Evolutionary conservation across 1,140 invertebrate genomes (phyloP).

Genomic region (Philotrypesis tridentata): DNA sequence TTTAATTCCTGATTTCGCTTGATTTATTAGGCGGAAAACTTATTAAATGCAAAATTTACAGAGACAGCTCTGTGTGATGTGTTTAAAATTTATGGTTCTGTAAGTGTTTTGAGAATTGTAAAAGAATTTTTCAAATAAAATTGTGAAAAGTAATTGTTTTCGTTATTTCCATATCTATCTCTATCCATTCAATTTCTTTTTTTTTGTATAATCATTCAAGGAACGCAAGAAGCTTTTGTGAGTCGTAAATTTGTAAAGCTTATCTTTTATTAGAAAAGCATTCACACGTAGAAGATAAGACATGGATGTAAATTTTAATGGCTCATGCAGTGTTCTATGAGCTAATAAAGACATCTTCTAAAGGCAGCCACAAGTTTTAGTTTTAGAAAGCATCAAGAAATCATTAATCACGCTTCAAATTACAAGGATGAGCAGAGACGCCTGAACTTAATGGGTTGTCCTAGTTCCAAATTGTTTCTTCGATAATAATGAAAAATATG

Average conservation of each 20-base stretch:
- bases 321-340: background rate
- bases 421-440: background rate
- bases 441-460: background rate
- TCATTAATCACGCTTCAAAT: slow-evolving; percentile 66
- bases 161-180: background rate
- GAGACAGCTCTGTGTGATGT: no score
- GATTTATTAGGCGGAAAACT: background rate
- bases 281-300: no score
- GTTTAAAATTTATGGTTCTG: no score
- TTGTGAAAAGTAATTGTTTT: background rate
- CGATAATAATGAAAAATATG: slow-evolving; percentile 9
- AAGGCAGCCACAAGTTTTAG: slow-evolving; percentile 52
- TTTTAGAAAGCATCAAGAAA: slow-evolving; percentile 64
- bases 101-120: no score
- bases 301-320: background rate
- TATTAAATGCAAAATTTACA: no score
- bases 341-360: slow-evolving; percentile 8
- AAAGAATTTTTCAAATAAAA: background rate
- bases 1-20: background rate
- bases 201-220: no score
- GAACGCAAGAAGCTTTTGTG: no score
- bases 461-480: slow-evolving; percentile 3
- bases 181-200: no score
- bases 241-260: no score
- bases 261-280: no score